Evolutionary conservation across 2,888 invertebrate genomes (phyloP).

Genomic region (Podabrus alpinus): DNA sequence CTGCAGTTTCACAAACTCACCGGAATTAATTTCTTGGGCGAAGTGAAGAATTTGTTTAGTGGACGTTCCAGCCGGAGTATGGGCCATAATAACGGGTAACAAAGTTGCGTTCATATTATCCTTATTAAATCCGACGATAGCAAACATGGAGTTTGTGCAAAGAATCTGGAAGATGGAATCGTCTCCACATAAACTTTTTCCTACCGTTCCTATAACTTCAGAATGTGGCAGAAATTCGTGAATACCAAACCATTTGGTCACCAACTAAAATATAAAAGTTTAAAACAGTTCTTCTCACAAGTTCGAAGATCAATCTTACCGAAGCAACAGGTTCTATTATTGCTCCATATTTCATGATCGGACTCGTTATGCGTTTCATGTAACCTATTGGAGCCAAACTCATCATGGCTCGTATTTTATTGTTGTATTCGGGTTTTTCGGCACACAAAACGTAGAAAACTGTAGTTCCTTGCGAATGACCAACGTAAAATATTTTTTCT

Average conservation of each 20-base stretch:
- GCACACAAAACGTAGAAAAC: conserved; percentile 14
- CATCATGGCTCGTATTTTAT: conserved; percentile 59
- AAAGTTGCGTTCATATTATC: neutral
- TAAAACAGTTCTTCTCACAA: neutral
- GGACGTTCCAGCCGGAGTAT: conserved; percentile 53
- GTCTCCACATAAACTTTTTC: conserved; percentile 54
- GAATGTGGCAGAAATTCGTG: conserved; percentile 68
- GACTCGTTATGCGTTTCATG: conserved; percentile 43
- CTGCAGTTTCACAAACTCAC: conserved; percentile 4
- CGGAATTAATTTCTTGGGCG: conserved; percentile 63
- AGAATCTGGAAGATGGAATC: conserved; percentile 33
- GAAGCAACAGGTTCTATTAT: conserved; percentile 64
- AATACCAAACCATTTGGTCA: conserved; percentile 40
- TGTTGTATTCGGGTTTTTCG: conserved; percentile 18
- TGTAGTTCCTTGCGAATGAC: conserved; percentile 26
- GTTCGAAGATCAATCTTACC: conserved; percentile 76
- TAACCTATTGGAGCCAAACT: conserved; percentile 72
- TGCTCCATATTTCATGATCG: conserved; percentile 52
- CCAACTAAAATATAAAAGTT: neutral
- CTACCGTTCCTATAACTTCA: conserved; percentile 58
- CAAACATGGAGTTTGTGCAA: neutral
- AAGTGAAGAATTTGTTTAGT: conserved; percentile 73
- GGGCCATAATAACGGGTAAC: conserved; percentile 41
- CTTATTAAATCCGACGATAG: neutral
- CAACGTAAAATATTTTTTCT: conserved; percentile 23